These are phyloP conservation scores for Pediacus dermestoides DNA, from an alignment of 2,888 invertebrate genomes.

Conservation along the genomic window DNA sequence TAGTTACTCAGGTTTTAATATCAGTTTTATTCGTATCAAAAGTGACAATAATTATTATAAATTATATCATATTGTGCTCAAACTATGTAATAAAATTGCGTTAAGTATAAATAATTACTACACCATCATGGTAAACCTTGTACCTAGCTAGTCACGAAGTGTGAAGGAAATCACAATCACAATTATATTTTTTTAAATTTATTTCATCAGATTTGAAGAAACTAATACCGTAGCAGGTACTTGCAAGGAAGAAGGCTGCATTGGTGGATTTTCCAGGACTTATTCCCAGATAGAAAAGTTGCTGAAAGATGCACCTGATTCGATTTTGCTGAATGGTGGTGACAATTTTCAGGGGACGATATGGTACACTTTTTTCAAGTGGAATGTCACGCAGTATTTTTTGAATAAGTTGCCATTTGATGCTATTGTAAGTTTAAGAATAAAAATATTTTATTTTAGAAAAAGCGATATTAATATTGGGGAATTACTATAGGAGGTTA, in stretches of 20 bases:
- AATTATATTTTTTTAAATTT: background rate
- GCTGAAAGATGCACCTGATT: constrained; percentile 49
- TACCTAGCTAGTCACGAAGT: no score
- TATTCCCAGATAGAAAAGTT: constrained; percentile 55
- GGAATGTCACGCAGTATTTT: constrained; percentile 71
- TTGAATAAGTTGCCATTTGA: constrained; percentile 73
- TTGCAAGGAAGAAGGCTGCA: constrained; percentile 56
- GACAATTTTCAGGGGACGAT: constrained; percentile 83
- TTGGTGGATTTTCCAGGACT: constrained; percentile 68
- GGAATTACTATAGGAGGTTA: no score
- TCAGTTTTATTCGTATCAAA: no score
- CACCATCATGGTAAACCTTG: no score
- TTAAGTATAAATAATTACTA: no score
- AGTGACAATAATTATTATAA: no score
- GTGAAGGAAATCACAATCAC: no score
- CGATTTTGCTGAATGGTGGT: constrained; percentile 75
- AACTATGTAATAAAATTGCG: no score
- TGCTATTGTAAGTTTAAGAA: constrained; percentile 61
- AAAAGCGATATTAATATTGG: no score
- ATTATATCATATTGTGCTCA: no score
- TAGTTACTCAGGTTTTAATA: background rate
- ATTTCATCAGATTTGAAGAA: constrained; percentile 51
- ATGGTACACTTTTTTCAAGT: constrained; percentile 75
- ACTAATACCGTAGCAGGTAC: constrained; percentile 56
- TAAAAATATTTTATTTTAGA: no score